Evolutionary conservation across 2,113 vertebrate genomes (phyloP).

Genomic region (Prietella phreatophila): DNA sequence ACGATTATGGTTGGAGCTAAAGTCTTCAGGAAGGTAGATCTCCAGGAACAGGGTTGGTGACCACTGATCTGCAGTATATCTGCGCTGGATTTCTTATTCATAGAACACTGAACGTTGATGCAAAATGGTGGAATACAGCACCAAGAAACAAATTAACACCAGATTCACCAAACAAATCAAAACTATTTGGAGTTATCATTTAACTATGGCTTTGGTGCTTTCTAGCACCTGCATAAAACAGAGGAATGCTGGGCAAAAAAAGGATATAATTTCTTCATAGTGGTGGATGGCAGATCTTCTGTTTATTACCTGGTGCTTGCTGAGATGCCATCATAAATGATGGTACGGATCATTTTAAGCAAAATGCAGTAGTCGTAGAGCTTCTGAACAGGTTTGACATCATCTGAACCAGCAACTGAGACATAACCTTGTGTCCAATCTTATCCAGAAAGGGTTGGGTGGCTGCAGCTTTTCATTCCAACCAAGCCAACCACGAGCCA

Average conservation of each 20-base stretch:
- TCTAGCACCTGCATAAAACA: no score
- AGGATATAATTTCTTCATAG: neutral
- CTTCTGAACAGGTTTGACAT: neutral
- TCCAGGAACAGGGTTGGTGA: no score
- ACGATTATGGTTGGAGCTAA: no score
- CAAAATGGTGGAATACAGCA: neutral
- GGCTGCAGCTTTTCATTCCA: neutral
- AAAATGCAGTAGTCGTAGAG: neutral
- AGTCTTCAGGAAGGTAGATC: no score
- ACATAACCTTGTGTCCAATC: no score
- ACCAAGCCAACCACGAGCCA: neutral
- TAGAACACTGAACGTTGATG: no score
- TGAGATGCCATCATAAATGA: neutral
- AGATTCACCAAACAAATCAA: neutral
- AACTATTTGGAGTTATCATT: neutral
- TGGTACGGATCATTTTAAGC: neutral
- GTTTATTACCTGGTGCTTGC: no score
- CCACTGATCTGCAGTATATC: neutral
- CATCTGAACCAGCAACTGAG: neutral
- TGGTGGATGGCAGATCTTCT: neutral
- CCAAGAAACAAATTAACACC: neutral
- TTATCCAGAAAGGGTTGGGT: no score
- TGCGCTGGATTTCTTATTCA: neutral
- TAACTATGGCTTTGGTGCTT: no score
- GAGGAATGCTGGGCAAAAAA: no score